These are phyloP conservation scores for Eupithecia subfuscata DNA, from an alignment of 2,888 invertebrate genomes.

Conservation along the genomic window DNA sequence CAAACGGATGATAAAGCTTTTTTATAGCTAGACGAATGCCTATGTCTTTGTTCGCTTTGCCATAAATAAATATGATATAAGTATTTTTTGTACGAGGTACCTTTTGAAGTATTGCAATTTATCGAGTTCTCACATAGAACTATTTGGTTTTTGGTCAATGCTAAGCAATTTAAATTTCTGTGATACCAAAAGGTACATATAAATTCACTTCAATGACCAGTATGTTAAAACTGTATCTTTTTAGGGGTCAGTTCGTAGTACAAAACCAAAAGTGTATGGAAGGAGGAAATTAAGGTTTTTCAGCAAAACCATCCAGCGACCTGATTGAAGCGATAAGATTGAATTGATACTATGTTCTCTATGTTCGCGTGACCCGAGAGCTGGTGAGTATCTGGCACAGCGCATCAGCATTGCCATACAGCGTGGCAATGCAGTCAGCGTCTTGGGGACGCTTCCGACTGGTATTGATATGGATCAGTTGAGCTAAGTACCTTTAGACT, in stretches of 20 bases:
- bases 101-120: neutral
- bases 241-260: too few relatives aligned
- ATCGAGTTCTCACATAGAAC: neutral
- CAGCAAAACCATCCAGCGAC: neutral
- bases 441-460: too few relatives aligned
- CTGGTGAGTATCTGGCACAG: too few relatives aligned
- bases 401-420: too few relatives aligned
- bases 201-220: neutral
- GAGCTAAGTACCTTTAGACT: too few relatives aligned
- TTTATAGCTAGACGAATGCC: neutral
- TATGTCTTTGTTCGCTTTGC: neutral
- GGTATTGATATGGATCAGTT: too few relatives aligned
- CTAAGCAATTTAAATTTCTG: neutral
- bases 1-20: constrained; percentile 31
- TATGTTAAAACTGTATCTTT: neutral
- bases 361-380: too few relatives aligned
- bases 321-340: neutral
- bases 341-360: neutral
- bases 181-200: neutral
- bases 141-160: neutral
- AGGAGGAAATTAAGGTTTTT: neutral
- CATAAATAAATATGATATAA: neutral
- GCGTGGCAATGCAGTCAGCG: too few relatives aligned
- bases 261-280: neutral
- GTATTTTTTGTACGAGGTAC: neutral